Evolutionary conservation across 2,888 invertebrate genomes (phyloP), one percentile per base, ranked within the genome.

Genomic region (Nephrocerus scutellatus): DNA sequence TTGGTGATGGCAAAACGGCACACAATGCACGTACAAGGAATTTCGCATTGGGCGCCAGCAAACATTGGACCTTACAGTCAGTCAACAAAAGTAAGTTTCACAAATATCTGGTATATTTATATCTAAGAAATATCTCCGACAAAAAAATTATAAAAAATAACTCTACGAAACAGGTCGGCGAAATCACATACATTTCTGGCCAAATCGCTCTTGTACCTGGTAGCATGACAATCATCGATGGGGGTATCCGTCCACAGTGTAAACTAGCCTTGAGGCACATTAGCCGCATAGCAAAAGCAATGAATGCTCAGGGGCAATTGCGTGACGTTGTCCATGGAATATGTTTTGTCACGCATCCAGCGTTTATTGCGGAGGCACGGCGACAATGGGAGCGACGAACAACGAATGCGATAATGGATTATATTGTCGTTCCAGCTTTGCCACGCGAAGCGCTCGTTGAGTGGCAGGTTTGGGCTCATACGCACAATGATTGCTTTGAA

Each of bases 1-100:
- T 35, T 30, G 14, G 39, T 28, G 15, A 18, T 26, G 6, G 38
- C 41, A 40, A 74, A 75, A 52, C 76, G 85, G 43, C 74, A 81
- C 46, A 87, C 86, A 6, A 86, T 93, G 85, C 93, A 95, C 63
- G 92, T 95, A 25, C 93, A 93, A 70, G 85, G 92, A 46, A 80
- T 93, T 54, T 93, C 92, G 19, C 92, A 95, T 66, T 95, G 95
- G 95, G 92, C 93, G n/a, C 93, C 95, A 1, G 92, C 93, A 43
- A 93, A 91, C 63, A 93, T 95, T 54, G 95, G 93, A 30, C 93
- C 95, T 6, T 95, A 95, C 64, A 93, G 93, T 62, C 95, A 95
- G 71, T 86, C 88, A 3, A 78, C 87, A 43, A 79, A 82, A 74
- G 88, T 88, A 67, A 67, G 70, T 57, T 20, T 43, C 12, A 38